phyloP scores from a whole-genome alignment of 2,113 vertebrate genomes.

The Aleadryas rufinucha region DNA sequence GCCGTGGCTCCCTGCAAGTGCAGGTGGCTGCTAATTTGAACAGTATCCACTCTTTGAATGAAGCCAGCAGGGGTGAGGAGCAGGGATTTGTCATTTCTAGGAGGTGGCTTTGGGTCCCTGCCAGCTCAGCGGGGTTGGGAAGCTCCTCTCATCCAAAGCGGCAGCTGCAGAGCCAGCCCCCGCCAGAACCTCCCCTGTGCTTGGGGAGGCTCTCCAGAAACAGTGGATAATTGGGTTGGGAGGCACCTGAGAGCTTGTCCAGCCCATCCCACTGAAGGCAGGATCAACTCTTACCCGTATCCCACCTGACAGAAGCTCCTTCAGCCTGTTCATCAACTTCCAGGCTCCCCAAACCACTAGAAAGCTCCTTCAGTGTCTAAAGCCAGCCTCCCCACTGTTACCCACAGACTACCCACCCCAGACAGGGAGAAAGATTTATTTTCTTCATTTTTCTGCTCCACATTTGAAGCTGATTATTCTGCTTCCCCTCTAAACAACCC shows the following conservation, averaged over 20 bases:
- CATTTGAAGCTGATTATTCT: not conserved
- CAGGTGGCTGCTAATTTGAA: conserved; percentile 46
- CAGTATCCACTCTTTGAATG: not conserved
- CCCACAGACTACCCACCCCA: not conserved
- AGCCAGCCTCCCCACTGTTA: not conserved
- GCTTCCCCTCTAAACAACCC: not conserved
- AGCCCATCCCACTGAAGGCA: not conserved
- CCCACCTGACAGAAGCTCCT: not conserved
- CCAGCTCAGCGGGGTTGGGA: not conserved
- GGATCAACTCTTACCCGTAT: not conserved
- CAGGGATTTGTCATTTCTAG: conserved; percentile 34
- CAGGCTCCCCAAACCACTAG: not conserved
- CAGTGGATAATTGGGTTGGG: not conserved
- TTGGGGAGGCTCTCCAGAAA: not conserved
- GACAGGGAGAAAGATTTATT: not conserved
- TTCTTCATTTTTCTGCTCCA: not conserved
- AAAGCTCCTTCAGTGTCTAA: not conserved
- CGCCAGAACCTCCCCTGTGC: not conserved
- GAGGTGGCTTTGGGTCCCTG: conserved; percentile 22
- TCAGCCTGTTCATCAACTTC: not conserved
- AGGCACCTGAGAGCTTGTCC: not conserved
- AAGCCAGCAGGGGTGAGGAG: conserved; percentile 25
- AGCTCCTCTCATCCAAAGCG: not conserved
- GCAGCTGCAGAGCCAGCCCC: conserved; percentile 15
- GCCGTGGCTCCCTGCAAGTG: not conserved